These are phyloP conservation scores for Strigops habroptila DNA, from an alignment of 2,113 vertebrate genomes.

Conservation along the genomic window DNA sequence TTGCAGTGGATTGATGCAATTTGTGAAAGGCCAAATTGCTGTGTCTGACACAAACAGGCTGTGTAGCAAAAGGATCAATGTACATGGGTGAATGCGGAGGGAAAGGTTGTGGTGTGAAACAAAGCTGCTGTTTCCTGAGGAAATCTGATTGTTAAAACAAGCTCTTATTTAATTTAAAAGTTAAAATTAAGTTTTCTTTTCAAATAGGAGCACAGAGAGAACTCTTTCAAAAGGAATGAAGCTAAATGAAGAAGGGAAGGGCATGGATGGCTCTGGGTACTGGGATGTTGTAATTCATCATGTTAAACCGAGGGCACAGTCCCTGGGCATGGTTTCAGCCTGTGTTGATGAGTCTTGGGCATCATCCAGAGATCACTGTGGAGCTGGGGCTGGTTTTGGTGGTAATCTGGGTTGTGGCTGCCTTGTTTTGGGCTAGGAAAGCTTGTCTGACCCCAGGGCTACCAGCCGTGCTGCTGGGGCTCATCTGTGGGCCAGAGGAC, in stretches of 20 bases:
- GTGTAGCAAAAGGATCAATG: background rate
- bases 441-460: fast-evolving
- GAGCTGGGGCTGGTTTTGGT: background rate
- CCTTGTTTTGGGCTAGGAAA: background rate
- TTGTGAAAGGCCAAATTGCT: background rate
- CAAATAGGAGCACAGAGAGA: background rate
- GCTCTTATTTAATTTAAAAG: background rate
- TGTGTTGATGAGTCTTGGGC: background rate
- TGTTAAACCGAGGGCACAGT: background rate
- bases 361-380: background rate
- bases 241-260: background rate
- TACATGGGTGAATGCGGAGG: background rate
- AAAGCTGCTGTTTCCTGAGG: background rate
- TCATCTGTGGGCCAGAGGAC: background rate
- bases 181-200: background rate
- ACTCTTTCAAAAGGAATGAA: fast-evolving
- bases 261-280: background rate
- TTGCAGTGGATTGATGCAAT: background rate
- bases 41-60: background rate
- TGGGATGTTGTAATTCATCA: too few species aligned
- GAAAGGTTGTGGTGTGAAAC: background rate
- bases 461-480: background rate
- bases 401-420: fast-evolving
- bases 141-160: background rate
- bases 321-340: background rate